phyloP scores from a whole-genome alignment of 2,113 vertebrate species.

The Probosciger aterrimus region DNA sequence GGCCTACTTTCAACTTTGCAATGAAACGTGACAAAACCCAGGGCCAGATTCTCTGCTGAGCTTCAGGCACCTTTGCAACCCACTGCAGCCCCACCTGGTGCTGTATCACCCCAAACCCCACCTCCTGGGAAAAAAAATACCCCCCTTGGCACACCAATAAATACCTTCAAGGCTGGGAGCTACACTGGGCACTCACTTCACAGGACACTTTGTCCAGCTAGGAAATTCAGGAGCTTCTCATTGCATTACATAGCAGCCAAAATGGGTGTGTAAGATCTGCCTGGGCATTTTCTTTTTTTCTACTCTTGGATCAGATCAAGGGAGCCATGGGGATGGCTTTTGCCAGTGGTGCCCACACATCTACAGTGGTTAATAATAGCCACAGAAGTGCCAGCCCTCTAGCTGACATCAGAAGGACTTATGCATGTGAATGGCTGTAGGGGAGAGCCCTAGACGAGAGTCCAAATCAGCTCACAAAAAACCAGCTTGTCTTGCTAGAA shows the following conservation, averaged over 20 bases:
- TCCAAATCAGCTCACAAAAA: neutral
- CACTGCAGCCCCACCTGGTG: fast-evolving
- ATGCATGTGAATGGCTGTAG: fast-evolving
- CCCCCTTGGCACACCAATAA: neutral
- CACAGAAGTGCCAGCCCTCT: neutral
- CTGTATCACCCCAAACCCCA: neutral
- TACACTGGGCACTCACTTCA: neutral
- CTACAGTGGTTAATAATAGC: neutral
- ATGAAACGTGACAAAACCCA: slow-evolving; percentile 42
- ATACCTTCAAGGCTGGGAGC: neutral
- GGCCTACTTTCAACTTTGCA: slow-evolving; percentile 35
- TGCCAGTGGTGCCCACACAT: neutral
- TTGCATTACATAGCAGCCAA: neutral
- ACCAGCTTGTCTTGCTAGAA: neutral
- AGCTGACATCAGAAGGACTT: neutral
- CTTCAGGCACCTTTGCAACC: neutral
- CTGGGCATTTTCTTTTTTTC: too few species aligned
- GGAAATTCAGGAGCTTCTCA: neutral
- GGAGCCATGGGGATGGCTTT: neutral
- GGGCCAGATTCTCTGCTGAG: neutral
- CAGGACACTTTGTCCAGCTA: neutral
- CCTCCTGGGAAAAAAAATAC: too few species aligned
- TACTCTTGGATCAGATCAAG: neutral
- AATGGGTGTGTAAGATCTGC: neutral
- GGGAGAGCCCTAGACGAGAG: neutral